These are phyloP conservation scores for Heliconius charithonia DNA, from an alignment of 2,888 invertebrate genomes.

Conservation along the genomic window DNA sequence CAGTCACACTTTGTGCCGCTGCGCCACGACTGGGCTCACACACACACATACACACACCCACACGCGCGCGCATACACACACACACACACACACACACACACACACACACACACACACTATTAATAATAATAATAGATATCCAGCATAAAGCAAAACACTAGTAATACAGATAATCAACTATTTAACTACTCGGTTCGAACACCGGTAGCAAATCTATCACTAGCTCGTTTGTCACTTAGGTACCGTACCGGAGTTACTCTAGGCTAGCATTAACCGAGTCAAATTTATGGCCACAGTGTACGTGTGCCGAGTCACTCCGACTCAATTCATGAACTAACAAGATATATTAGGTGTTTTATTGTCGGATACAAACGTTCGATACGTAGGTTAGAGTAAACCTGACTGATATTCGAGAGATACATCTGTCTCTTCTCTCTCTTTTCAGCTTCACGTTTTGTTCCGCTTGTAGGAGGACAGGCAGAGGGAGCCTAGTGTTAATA, in stretches of 20 bases:
- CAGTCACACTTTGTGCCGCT: too few species aligned
- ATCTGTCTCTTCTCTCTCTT: neutral
- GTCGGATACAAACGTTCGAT: slow-evolving; percentile 31
- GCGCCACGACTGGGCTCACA: too few species aligned
- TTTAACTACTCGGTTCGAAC: slow-evolving; percentile 45
- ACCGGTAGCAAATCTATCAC: slow-evolving; percentile 49
- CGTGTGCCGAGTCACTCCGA: slow-evolving; percentile 48
- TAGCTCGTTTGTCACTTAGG: slow-evolving; percentile 57
- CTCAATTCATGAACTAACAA: slow-evolving; percentile 41
- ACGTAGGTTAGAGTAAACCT: slow-evolving; percentile 9
- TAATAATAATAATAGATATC: neutral
- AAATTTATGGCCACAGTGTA: slow-evolving; percentile 58
- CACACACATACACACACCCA: too few species aligned
- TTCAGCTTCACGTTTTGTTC: too few species aligned
- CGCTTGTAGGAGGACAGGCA: too few species aligned
- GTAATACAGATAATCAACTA: slow-evolving; percentile 30
- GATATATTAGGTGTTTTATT: slow-evolving; percentile 40
- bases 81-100: too few species aligned
- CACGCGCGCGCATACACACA: too few species aligned
- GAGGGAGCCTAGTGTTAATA: too few species aligned
- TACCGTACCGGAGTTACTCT: slow-evolving; percentile 54
- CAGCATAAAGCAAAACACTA: neutral
- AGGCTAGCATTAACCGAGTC: slow-evolving; percentile 51
- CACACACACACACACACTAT: too few species aligned
- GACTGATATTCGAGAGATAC: neutral